Evolutionary conservation across 2,113 vertebrate genomes (phyloP), one percentile per base, ranked within the genome.

Genomic region (Condylura cristata): DNA sequence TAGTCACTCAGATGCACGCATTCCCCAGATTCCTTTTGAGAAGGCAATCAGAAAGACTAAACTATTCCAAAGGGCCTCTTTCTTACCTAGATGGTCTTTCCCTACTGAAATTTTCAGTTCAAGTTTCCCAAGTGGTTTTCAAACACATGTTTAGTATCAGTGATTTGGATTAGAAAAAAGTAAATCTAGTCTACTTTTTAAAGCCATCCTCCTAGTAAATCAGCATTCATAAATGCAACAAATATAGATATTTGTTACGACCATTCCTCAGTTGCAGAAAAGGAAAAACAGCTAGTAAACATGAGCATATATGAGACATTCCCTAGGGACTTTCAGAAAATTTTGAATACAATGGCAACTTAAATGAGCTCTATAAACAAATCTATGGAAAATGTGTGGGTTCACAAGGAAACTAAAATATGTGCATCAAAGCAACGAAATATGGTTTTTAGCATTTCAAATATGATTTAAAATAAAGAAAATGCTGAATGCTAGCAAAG

Each of bases 11-110:
- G 61, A 86, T 3, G 11, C n/a, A 56, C 51, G 53, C 30, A 65
- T 75, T 94, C 51, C 81, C 68, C n/a, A 94, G 83, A 86, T 89
- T 91, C 58, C 41, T 81, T 97, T 96, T 86, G 53, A 94, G 53
- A 34, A 90, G 65, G 8, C 4, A 81, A 53, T 89, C 30, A 72
- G 58, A 70, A 72, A 61, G n/a, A 90, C 24, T 71, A 81, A 96
- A 84, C 14, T 72, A 84, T 90, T 93, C 56, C 58, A 94, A 90
- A n/a, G 84, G 60, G 13, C 32, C 61, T 94, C 30, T 89, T 87
- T 95, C 32, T 93, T 95, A 87, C 60, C 51, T 91, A 58, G 26
- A 75, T 14, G 28, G 53, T 66, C 37, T 91, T 44, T 91, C 37
- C 16, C 26, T 91, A 76, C 66, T 93, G 66, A 97, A 95, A 90